Base-by-base conservation (phyloP, 1,140 invertebrate genomes). In the Polypedilum vanderplanki region DNA sequence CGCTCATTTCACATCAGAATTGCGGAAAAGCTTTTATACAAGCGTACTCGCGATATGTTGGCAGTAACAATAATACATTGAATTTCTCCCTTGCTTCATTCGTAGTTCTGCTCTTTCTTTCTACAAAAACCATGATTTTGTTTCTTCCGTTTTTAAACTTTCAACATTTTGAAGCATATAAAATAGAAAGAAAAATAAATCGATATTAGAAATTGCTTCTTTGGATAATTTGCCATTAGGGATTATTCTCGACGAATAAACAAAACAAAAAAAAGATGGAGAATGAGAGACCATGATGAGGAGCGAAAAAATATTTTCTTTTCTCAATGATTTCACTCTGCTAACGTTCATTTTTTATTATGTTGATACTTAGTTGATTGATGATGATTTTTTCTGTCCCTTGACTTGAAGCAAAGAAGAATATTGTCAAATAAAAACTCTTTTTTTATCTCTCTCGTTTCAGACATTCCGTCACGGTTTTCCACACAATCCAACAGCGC, bases 391-490 rank as follows among this genome's bases (percentile, higher is more conserved):
- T 70, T 12, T 18, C n/a, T 70, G 20, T 70, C 65, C 65, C 20
- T 33, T 33, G 24, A 33, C 24, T 33, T 33, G 18, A 20, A 70
- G 65, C 20, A 20, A 22, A 9, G 18, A 70, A 18, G 20, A 70
- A 70, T 33, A 33, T 33, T 33, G 24, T 22, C 5, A 8, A 24
- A 75, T 9, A 64, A 64, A 40, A 65, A 41, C n/a, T 65, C 15
- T n/a, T 33, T 33, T n/a, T 33, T 33, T 33, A 33, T 33, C 24
- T 33, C 12, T 83, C 85, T 78, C 85, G 80, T 92, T 91, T 18
- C 91, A 98, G 96, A 98, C 96, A 79, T 95, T 97, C 81, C 90
- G 95, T 64, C 97, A 99, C 91, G 98, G 98, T 78, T 99, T 99
- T 87, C 98, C 98, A 76, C 94, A 96, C 85, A 93, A 98, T 79